Evolutionary conservation across 2,888 invertebrate species (phyloP).

Genomic region (Myathropa florea): DNA sequence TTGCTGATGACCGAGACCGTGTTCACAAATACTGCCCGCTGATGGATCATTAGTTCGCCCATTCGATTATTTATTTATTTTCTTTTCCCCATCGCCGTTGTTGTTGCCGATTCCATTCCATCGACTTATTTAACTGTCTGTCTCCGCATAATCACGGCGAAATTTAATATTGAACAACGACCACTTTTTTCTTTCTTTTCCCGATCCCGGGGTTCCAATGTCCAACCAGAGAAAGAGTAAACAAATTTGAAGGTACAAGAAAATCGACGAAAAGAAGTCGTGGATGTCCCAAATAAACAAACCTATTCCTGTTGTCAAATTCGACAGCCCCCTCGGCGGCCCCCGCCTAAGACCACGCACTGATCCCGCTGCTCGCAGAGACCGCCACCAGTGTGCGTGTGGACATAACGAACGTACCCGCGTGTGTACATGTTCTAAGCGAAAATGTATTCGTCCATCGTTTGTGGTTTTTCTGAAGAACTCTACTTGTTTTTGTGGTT

Average conservation of each 20-base stretch:
- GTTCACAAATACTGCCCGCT: neutral
- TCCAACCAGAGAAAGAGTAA: constrained; percentile 42
- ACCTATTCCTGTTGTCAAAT: constrained; percentile 53
- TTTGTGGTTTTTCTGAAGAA: neutral
- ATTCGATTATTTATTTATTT: neutral
- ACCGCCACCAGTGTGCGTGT: neutral
- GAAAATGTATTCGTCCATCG: neutral
- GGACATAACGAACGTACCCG: neutral
- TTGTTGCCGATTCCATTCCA: neutral
- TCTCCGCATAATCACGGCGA: constrained; percentile 9
- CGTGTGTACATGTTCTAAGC: constrained; percentile 5
- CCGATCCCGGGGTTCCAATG: constrained; percentile 28
- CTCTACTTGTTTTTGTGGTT: constrained; percentile 31
- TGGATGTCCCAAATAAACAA: constrained; percentile 77
- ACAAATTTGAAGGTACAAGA: constrained; percentile 63
- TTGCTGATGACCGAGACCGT: neutral
- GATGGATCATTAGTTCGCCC: neutral
- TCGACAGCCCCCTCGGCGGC: constrained; percentile 1
- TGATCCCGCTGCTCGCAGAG: neutral
- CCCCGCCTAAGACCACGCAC: neutral
- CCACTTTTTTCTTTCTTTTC: too few species aligned
- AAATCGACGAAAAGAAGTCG: constrained; percentile 40
- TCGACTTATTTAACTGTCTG: constrained; percentile 48
- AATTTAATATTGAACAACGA: constrained; percentile 30
- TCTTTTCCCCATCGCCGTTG: neutral